Conservation (phyloP, 2,888 invertebrate species). For the Galerucella nymphaeae region DNA sequence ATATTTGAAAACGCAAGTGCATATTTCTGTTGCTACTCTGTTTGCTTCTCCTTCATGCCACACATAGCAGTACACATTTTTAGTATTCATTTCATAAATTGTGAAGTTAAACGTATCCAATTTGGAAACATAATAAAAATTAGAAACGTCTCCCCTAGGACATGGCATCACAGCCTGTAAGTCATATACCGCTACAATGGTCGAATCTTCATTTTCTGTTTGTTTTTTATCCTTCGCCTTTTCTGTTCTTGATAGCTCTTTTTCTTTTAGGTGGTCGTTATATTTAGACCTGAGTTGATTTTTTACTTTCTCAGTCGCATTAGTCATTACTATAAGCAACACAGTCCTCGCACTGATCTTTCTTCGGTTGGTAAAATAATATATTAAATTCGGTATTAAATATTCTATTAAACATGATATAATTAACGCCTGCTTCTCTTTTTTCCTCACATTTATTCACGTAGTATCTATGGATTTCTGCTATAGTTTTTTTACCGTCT, state of each 20-base stretch:
- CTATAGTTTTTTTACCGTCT: not conserved
- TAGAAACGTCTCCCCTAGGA: conserved; percentile 28
- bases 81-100: conserved; percentile 28
- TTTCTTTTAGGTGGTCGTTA: not conserved
- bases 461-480: not conserved
- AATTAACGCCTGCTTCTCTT: no score
- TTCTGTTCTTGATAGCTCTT: not conserved
- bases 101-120: conserved; percentile 39
- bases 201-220: not conserved
- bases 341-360: no score
- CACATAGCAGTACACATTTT: conserved; percentile 28
- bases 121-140: conserved; percentile 39
- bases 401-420: no score
- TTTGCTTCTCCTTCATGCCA: conserved; percentile 14
- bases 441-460: not conserved
- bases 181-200: conserved; percentile 11
- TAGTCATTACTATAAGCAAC: not conserved
- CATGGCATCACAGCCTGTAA: conserved; percentile 23
- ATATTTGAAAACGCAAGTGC: conserved; percentile 35
- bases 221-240: not conserved
- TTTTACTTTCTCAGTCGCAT: not conserved
- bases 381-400: no score
- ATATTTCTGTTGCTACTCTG: conserved; percentile 31
- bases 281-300: not conserved
- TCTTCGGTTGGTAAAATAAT: no score